phyloP scores from a whole-genome alignment of 2,113 vertebrate genomes.

The Dunckerocampus dactyliophorus region DNA sequence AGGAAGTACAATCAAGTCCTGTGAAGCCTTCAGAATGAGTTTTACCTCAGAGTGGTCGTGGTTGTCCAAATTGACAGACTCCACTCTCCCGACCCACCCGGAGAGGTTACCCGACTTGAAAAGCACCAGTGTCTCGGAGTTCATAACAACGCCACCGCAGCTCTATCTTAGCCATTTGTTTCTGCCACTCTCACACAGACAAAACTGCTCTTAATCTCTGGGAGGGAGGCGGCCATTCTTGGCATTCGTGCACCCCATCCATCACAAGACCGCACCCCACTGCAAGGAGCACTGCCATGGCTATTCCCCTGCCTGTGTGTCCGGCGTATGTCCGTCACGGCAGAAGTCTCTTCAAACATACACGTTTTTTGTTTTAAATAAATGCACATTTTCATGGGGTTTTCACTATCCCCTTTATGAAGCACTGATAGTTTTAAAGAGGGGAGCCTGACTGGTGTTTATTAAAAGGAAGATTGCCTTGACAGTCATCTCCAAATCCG shows the following conservation, averaged over 20 bases:
- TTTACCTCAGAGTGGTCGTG: neutral
- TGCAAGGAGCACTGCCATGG: constrained; percentile 44
- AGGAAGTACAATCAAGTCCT: neutral
- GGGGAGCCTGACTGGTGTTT: too few species aligned
- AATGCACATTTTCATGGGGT: too few species aligned
- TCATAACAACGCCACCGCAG: constrained; percentile 45
- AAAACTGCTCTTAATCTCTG: constrained; percentile 54
- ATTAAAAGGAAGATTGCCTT: too few species aligned
- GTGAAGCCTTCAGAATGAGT: neutral
- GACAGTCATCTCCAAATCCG: constrained; percentile 25
- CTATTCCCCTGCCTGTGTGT: constrained; percentile 24
- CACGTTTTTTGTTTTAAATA: too few species aligned
- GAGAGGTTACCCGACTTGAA: constrained; percentile 31
- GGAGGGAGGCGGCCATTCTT: constrained; percentile 51
- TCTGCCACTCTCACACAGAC: constrained; percentile 57
- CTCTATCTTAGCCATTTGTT: constrained; percentile 56
- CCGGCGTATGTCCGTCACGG: constrained; percentile 1
- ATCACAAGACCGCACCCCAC: constrained; percentile 49
- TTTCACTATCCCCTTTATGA: too few species aligned
- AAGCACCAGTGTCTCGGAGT: constrained; percentile 51
- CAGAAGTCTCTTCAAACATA: too few species aligned
- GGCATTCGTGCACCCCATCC: constrained; percentile 51
- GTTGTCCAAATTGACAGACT: constrained; percentile 18
- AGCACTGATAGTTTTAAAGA: too few species aligned
- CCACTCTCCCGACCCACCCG: constrained; percentile 18